Evolutionary conservation across 1,140 invertebrate genomes (phyloP).

Genomic region (Pseudachorutes palmiensis): DNA sequence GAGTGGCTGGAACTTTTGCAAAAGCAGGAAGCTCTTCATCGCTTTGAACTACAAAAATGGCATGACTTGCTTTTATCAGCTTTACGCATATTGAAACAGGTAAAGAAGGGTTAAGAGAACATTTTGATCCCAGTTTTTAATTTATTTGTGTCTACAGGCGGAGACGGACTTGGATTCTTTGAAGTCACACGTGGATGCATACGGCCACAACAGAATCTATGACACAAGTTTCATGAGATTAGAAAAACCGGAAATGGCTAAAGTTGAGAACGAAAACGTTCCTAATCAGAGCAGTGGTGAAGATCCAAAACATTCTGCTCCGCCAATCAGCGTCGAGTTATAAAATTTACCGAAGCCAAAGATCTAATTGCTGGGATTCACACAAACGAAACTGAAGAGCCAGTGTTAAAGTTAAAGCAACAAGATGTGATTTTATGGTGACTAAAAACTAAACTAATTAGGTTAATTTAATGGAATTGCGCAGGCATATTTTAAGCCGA

Average conservation of each 20-base stretch:
- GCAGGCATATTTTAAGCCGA: too few relatives aligned
- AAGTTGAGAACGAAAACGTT: too few relatives aligned
- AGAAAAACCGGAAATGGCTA: neutral
- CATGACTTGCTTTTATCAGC: constrained; percentile 53
- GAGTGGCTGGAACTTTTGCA: constrained; percentile 66
- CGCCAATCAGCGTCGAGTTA: too few relatives aligned
- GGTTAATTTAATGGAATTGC: too few relatives aligned
- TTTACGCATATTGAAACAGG: constrained; percentile 39
- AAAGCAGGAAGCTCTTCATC: constrained; percentile 64
- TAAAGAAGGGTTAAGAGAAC: constrained; percentile 12
- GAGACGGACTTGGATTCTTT: constrained; percentile 34
- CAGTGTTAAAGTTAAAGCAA: too few relatives aligned
- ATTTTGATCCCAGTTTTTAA: neutral
- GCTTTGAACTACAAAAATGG: constrained; percentile 67
- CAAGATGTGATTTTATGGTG: too few relatives aligned
- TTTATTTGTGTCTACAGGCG: constrained; percentile 23
- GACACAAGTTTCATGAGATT: neutral
- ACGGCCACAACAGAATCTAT: constrained; percentile 3
- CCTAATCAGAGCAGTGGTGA: too few relatives aligned
- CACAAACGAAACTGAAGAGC: too few relatives aligned
- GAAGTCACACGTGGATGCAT: constrained; percentile 28
- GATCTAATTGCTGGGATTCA: too few relatives aligned
- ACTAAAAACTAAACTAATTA: too few relatives aligned
- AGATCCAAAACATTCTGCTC: neutral
- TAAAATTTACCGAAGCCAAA: too few relatives aligned